phyloP scores from a whole-genome alignment of 2,888 invertebrate genomes.

The Furcula furcula region DNA sequence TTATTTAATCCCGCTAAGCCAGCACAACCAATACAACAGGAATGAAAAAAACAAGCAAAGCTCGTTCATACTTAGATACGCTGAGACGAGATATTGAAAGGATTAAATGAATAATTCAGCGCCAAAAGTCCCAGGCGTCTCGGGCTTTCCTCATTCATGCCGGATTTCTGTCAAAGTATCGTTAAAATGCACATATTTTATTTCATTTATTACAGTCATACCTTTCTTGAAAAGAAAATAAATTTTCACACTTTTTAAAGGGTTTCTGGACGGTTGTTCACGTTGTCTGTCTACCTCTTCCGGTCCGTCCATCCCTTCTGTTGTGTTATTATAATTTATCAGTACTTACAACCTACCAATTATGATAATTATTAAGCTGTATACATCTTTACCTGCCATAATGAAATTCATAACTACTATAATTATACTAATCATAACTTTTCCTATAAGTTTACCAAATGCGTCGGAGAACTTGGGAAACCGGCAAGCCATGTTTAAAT shows the following conservation, averaged over 20 bases:
- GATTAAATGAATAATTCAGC: conserved; percentile 72
- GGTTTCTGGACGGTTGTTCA: no score
- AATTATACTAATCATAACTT: no score
- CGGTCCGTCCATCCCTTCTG: no score
- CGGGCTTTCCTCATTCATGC: conserved; percentile 49
- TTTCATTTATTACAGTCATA: conserved; percentile 48
- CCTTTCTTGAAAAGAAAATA: conserved; percentile 31
- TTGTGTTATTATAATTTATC: no score
- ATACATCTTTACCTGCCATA: no score
- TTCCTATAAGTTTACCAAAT: no score
- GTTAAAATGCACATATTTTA: conserved; percentile 65
- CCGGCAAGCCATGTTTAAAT: conserved; percentile 16
- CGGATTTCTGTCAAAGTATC: conserved; percentile 53
- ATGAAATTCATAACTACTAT: no score
- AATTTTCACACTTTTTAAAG: no score
- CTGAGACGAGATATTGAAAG: conserved; percentile 63
- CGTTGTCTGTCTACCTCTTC: no score
- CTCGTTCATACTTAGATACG: conserved; percentile 41
- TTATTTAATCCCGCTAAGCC: conserved; percentile 23
- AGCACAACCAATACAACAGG: conserved; percentile 40
- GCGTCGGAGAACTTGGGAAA: no score
- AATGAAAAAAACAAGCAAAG: conserved; percentile 40
- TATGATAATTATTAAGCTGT: no score
- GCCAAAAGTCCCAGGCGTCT: conserved; percentile 56
- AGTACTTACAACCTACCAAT: no score